Base-by-base conservation (phyloP, 2,888 invertebrate species). In the Glomeris marginata region DNA sequence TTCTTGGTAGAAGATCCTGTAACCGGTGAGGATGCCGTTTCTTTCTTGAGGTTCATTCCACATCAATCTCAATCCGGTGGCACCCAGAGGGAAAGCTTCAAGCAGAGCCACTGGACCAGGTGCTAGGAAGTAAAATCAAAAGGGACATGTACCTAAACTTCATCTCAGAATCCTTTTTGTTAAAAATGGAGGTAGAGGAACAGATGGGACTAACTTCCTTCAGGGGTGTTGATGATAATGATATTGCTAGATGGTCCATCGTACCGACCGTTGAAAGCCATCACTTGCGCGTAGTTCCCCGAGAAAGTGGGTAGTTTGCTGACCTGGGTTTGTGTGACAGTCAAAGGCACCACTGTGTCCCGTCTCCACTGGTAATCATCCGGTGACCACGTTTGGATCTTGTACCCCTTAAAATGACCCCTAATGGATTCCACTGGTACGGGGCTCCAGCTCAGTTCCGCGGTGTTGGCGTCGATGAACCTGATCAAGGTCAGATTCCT, bases 351-450 rank as follows among this genome's bases (percentile, higher is more conserved):
- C 52, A 77, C 76, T 41, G 81, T 78, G 67, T 91, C 87, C 38
- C 81, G 72, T 47, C 78, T 70, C 74, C 67, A 77, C 28, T 28
- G 28, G 28, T 80, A 80, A 1, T 78, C 80, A 54, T 80, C 78
- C 45, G 73, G 76, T 1, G 84, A 84, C 94, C 95, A 97, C 8
- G 87, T 92, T 67, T 90, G 87, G 53, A 97, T 86, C 75, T 90
- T 91, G 69, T 97, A 97, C 2, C 95, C 97, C 61, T 82, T 84
- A 69, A 97, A 90, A 67, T 90, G 85, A 8, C 97, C 97, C 34
- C 82, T 76, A 0, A 97, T 78, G 0, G 84, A 80, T 21, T 81
- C 79, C 0, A 77, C 71, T 28, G 80, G 72, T 0, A 97, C 91
- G 0, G 86, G 79, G 63, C 80, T 78, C 97, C 97, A 98, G 58